Base-by-base conservation (phyloP, 2,888 invertebrate genomes). In the Hirudinaria manillensis region DNA sequence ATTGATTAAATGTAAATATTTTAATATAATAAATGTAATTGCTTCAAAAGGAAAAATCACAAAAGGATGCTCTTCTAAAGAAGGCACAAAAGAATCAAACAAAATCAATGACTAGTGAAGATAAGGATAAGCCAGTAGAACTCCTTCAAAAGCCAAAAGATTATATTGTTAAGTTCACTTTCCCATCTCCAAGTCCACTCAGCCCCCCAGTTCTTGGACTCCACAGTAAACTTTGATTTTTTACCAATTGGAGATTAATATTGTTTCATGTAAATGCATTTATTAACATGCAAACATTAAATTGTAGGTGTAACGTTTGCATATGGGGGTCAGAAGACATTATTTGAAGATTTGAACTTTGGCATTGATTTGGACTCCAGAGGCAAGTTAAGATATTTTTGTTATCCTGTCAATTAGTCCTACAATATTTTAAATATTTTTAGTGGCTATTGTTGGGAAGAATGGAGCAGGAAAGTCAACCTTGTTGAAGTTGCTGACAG, bases 401-500 rank as follows among this genome's bases (percentile, higher is more conserved):
- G 24, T n/a, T 67, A 51, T 66, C 45, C 36, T 3, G 4, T 29
- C 21, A 24, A 66, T 2, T 72, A 55, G 53, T 72, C 4, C 45
- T 55, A 45, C 51, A 75, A n/a, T 79, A 32, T 66, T 74, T 32
- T 29, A 1, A 68, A 19, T 34, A 2, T 24, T 34, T 81, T 16
- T 80, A 85, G 86, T 88, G 77, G 88, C 88, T 32, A 88, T 88
- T 79, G 88, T 88, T 76, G 88, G 95, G 0, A 98, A 98, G 3
- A 99, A 99, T 85, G 99, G 99, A 78, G 98, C 98, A 21, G 99
- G 99, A 77, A 99, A 99, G 87, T 96, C 96, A 74, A 99, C 99
- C 16, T 94, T 99, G 86, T 89, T 99, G 55, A 99, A 99, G 84
- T 87, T 99, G 76, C 87, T 99, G 21, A 91, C 92, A 32, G 92